Conservation (phyloP, 2,113 vertebrate genomes). For the Lamprologus ornatipinnis region DNA sequence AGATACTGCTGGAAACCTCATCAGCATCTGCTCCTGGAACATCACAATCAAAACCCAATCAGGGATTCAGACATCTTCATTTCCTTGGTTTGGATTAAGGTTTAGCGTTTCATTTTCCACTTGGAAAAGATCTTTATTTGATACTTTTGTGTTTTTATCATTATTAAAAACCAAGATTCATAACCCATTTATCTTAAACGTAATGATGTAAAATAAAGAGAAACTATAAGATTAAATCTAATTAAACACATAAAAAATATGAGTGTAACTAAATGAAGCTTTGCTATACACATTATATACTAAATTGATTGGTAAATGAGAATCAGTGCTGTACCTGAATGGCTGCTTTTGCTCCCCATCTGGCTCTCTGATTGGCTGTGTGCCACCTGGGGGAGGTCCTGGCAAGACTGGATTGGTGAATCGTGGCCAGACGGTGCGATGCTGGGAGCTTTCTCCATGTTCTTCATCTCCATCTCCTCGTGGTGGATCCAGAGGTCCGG, state of each 20-base stretch:
- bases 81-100: not conserved
- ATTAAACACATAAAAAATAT: not conserved
- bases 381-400: conserved; percentile 83
- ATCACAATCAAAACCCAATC: not conserved
- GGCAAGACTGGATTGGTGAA: conserved; percentile 79
- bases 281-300: not conserved
- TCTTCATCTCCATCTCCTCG: conserved; percentile 97
- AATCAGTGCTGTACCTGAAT: conserved; percentile 72
- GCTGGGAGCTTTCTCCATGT: conserved; percentile 84
- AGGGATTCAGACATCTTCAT: not conserved
- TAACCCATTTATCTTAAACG: not conserved
- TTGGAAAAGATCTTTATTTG: not conserved
- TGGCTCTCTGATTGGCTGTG: conserved; percentile 92
- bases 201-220: not conserved
- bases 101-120: not conserved
- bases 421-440: conserved; percentile 73
- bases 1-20: conserved; percentile 84
- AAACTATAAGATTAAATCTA: not conserved
- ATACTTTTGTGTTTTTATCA: not conserved
- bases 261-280: not conserved
- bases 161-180: not conserved
- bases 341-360: conserved; percentile 87
- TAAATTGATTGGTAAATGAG: not conserved
- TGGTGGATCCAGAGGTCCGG: conserved; percentile 97
- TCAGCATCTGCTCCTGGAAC: conserved; percentile 78